Conservation (phyloP, 2,888 invertebrate genomes). For the Siphonodentalium dalli region DNA sequence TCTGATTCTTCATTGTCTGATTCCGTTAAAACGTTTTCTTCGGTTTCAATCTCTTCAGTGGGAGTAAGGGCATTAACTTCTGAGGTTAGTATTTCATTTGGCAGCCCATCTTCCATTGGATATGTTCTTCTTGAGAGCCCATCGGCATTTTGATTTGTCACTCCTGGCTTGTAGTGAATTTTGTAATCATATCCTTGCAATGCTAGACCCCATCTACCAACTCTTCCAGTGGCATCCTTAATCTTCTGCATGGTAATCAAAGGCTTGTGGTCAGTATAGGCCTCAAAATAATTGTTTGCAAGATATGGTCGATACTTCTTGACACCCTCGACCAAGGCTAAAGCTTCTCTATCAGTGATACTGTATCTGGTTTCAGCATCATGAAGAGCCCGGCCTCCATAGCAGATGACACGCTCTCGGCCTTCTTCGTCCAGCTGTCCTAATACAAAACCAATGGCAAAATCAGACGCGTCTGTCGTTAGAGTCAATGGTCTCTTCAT, state of each 20-base stretch:
- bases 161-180: too few species aligned
- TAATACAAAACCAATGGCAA: too few species aligned
- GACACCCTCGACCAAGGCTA: slow-evolving; percentile 31
- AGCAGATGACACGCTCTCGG: slow-evolving; percentile 23
- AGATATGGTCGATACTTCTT: slow-evolving; percentile 28
- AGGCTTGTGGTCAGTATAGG: slow-evolving; percentile 31
- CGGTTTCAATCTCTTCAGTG: too few species aligned
- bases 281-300: slow-evolving; percentile 23
- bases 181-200: too few species aligned
- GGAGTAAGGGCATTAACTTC: not conserved
- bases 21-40: too few species aligned
- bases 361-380: slow-evolving; percentile 22
- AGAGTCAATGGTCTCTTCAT: too few species aligned
- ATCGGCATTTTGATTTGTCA: slow-evolving; percentile 25
- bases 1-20: too few species aligned
- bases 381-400: slow-evolving; percentile 28
- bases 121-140: slow-evolving; percentile 8
- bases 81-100: not conserved
- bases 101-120: not conserved
- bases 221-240: slow-evolving; percentile 17
- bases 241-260: slow-evolving; percentile 25
- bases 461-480: too few species aligned
- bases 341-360: slow-evolving; percentile 28
- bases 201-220: slow-evolving; percentile 19
- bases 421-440: too few species aligned